phyloP scores from a whole-genome alignment of 1,140 invertebrate genomes.

The Sarcophaga peregrina region DNA sequence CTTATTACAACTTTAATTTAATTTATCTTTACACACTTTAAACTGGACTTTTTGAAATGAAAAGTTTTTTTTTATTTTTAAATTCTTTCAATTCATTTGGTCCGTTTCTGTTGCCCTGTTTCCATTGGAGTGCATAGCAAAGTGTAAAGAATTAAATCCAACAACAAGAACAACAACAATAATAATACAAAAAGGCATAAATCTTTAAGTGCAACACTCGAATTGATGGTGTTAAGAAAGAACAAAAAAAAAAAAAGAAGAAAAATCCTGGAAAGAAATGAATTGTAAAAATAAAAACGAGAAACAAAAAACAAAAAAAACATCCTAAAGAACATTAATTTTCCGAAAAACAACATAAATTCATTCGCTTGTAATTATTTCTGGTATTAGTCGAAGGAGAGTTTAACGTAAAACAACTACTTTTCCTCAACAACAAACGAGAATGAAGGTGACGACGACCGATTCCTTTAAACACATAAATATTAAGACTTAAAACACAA shows the following conservation, averaged over 20 bases:
- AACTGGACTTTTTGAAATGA: neutral
- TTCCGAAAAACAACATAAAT: conserved; percentile 3
- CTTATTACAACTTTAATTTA: neutral
- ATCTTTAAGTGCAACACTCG: neutral
- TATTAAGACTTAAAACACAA: too few species aligned
- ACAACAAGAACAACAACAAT: too few species aligned
- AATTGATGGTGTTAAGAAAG: neutral
- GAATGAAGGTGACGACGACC: too few species aligned
- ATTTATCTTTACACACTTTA: neutral
- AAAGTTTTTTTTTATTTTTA: neutral
- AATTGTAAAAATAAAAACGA: neutral
- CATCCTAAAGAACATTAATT: neutral
- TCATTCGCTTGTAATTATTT: neutral
- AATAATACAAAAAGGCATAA: neutral
- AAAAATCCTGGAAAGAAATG: neutral
- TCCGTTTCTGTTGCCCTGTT: neutral
- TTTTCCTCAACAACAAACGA: too few species aligned
- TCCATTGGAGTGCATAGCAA: neutral
- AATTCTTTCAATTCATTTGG: neutral
- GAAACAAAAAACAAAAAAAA: neutral
- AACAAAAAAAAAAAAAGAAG: neutral
- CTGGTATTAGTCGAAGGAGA: too few species aligned
- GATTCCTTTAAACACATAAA: too few species aligned
- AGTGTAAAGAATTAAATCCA: neutral
- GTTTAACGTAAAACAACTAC: too few species aligned